A percentile compares a stretch with the other conserved stretches of the same genome.
phyloP scores from a whole-genome alignment of 2,888 invertebrate species.

The Rhabditoides inermis region DNA sequence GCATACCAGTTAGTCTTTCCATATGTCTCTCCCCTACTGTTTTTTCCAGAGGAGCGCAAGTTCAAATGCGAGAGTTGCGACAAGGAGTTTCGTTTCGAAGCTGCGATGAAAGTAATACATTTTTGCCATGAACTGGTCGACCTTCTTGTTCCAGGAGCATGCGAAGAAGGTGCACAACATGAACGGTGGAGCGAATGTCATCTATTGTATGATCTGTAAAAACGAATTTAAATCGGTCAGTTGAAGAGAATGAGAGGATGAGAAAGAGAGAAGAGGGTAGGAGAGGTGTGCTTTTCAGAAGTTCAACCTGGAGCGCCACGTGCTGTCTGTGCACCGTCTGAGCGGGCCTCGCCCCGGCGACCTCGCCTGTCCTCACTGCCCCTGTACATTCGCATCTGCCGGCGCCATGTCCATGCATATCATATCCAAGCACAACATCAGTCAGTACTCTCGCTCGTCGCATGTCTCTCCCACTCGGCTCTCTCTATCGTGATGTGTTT shows the following conservation, averaged over 20 bases:
- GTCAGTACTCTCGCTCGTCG: neutral
- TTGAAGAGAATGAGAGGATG: no score
- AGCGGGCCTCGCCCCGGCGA: neutral
- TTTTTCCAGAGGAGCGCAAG: neutral
- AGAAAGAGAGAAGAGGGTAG: no score
- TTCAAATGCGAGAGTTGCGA: neutral
- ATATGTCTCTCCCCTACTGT: constrained; percentile 6
- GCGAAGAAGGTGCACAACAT: no score
- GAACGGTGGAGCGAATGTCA: no score
- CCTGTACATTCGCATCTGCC: neutral
- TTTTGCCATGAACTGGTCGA: no score
- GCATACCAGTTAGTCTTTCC: constrained; percentile 9
- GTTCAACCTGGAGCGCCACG: constrained; percentile 19
- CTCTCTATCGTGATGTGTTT: neutral
- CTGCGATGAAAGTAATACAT: no score
- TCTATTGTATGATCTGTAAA: no score
- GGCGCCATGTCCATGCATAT: neutral
- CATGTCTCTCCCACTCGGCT: neutral
- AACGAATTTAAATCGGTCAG: no score
- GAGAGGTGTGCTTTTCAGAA: constrained; percentile 10
- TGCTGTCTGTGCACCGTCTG: neutral
- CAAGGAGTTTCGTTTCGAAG: neutral
- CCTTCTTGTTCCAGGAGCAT: neutral
- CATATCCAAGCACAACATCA: neutral
- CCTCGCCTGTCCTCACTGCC: neutral